Base-by-base conservation (phyloP, 2,888 invertebrate genomes). In the Sinotaia quadrata region DNA sequence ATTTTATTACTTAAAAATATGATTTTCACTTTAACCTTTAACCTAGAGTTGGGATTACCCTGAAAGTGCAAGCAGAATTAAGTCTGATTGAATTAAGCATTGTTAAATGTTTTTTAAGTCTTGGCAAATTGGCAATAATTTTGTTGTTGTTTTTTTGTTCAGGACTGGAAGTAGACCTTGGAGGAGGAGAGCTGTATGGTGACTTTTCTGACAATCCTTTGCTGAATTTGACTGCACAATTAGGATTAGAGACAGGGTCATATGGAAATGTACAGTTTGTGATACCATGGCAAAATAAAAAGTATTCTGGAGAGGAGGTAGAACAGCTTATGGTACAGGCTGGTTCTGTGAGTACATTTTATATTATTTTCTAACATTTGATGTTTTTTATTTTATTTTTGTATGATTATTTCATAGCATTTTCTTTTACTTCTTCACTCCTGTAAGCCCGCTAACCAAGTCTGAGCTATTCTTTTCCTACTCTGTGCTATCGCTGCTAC, bases 151-250 rank as follows among this genome's bases (percentile, higher is more conserved):
- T n/a, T n/a, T n/a, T n/a, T n/a, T n/a, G 18, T 52, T 4, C 54
- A 80, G 80, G 80, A 29, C 69, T 79, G n/a, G 82, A 81, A 65
- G 79, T 76, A 8, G 81, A 82, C 62, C 49, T 81, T 29, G 83
- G 83, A 10, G 73, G 70, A 8, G 65, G 72, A 57, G 71, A 75
- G 10, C 59, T 84, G 7, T 81, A 80, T 59, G 70, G 34, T 12
- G 24, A 63, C 31, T 73, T 72, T 4, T 76, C 75, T 31, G 72
- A 77, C 62, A 79, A 80, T 59, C 76, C 77, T 2, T 66, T 83
- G 36, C 56, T 78, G 12, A 73, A 79, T 31, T 60, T 81, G 47
- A 77, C 75, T 3, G 60, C 75, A 59, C 60, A 75, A n/a, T 73
- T 78, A 63, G 83, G 78, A 58, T 54, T 83, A 24, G 69, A 77